These are phyloP conservation scores for Acropora yongei DNA, from an alignment of 64 coral and sea anemone genomes.

Conservation along the genomic window DNA sequence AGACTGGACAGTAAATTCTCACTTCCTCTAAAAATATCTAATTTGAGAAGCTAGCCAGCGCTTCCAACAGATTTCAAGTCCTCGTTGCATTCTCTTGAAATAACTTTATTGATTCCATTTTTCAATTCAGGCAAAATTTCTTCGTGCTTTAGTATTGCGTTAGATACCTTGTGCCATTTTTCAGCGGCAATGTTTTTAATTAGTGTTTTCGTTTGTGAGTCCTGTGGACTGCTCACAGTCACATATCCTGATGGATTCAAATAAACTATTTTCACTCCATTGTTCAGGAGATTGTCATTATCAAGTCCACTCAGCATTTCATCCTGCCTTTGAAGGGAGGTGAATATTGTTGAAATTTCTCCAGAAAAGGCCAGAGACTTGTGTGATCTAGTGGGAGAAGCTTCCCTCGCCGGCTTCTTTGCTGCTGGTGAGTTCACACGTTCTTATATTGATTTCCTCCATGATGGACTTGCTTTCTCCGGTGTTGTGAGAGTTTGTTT, in stretches of 20 bases:
- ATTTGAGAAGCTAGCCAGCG: too few relatives aligned
- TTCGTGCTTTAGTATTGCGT: constrained; percentile 24
- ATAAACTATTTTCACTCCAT: constrained; percentile 37
- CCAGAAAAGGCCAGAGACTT: background rate
- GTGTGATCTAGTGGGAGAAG: too few relatives aligned
- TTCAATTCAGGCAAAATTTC: constrained; percentile 22
- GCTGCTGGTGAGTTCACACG: background rate
- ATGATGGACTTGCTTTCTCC: background rate
- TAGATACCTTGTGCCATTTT: constrained; percentile 39
- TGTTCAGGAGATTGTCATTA: constrained; percentile 28
- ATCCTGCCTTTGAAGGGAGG: background rate
- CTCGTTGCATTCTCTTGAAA: background rate
- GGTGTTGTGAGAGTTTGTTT: background rate
- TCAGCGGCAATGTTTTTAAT: background rate
- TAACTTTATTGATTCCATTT: background rate
- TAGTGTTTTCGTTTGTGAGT: constrained; percentile 5
- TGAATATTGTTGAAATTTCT: background rate
- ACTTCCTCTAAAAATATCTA: too few relatives aligned
- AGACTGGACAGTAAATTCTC: too few relatives aligned
- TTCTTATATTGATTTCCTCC: background rate
- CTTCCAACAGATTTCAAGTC: constrained; percentile 2
- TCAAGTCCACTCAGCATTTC: background rate
- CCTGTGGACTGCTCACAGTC: constrained; percentile 15
- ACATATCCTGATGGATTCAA: constrained; percentile 1
- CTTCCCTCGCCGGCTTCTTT: too few relatives aligned